Evolutionary conservation across 2,797 vertebrate species (phyloP), one percentile per base, ranked within the genome.

Genomic region (Trachops cirrhosus): DNA sequence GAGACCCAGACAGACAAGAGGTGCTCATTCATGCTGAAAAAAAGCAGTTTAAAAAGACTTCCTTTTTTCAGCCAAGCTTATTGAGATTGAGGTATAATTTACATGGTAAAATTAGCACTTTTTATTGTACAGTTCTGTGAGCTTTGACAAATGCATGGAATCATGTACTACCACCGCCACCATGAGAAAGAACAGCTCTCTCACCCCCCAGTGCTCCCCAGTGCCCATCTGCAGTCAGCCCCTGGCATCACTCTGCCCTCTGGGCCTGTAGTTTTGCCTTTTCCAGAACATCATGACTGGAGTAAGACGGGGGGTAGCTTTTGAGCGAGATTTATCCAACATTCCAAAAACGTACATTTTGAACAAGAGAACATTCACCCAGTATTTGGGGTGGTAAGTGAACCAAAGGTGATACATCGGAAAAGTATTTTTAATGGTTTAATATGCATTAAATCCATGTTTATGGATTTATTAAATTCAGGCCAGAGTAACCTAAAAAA

Each of bases 231-330:
- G 3, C 2, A 5, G 57, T 48, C 41, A 41, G 21, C 26, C 37
- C 46, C 68, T 46, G 57, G 21, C 5, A 1, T 9, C 19, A 0
- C 22, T 0, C 9, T 1, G 6, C 24, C 57, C 15, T 37, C 18
- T 34, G 24, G 16, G 14, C 10, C 18, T 3, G 0, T 5, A 15
- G 41, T 4, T 62, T 22, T 44, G 34, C 22, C 8, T 78, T 41
- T 44, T 44, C 50, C 64, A 37, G 6, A 57, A 29, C 0, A 5
- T 62, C 52, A 32, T 6, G 83, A 68, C 8, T 29, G 48, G n/a
- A 48, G 5, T 48, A 37, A 19, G 22, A 15, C 8, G 5, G 3
- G 32, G 21, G 5, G n/a, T 4, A 39, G 46, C 32, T 57, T 67
- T 18, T 9, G 37, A 37, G 64, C 6, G 39, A 34, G 50, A n/a